phyloP scores from a whole-genome alignment of 2,888 invertebrate species.

The Lasioglossum marginatum region DNA sequence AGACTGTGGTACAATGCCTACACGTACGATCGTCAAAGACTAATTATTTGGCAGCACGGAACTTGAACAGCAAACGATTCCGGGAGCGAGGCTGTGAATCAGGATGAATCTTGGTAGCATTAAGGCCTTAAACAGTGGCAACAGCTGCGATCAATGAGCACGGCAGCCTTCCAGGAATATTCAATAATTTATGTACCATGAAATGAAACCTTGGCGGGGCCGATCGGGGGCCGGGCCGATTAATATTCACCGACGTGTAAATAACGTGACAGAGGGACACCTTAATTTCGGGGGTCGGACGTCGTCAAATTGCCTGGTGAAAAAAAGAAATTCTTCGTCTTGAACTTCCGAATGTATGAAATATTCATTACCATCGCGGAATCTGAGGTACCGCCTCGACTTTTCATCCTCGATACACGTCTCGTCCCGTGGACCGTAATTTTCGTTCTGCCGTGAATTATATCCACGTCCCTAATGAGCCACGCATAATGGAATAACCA shows the following conservation, averaged over 20 bases:
- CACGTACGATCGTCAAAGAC: not conserved
- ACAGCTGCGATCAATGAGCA: conserved; percentile 47
- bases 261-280: conserved; percentile 44
- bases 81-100: conserved; percentile 22
- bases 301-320: not conserved
- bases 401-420: conserved; percentile 57
- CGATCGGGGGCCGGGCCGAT: not conserved
- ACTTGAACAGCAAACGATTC: not conserved
- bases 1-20: not conserved
- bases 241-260: conserved; percentile 44
- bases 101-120: not conserved
- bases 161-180: conserved; percentile 21
- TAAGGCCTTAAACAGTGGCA: conserved; percentile 48
- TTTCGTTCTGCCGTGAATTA: conserved; percentile 67
- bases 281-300: conserved; percentile 26
- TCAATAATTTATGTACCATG: conserved; percentile 41
- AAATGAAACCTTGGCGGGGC: conserved; percentile 14
- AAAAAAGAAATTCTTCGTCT: not conserved
- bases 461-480: conserved; percentile 67
- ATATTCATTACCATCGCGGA: conserved; percentile 53
- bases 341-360: conserved; percentile 56
- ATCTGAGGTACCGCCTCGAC: conserved; percentile 55
- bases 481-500: conserved; percentile 72
- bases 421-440: conserved; percentile 55
- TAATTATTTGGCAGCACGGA: not conserved